Evolutionary conservation across 2,797 vertebrate species (phyloP).

Genomic region (Sebastes baramenuke): DNA sequence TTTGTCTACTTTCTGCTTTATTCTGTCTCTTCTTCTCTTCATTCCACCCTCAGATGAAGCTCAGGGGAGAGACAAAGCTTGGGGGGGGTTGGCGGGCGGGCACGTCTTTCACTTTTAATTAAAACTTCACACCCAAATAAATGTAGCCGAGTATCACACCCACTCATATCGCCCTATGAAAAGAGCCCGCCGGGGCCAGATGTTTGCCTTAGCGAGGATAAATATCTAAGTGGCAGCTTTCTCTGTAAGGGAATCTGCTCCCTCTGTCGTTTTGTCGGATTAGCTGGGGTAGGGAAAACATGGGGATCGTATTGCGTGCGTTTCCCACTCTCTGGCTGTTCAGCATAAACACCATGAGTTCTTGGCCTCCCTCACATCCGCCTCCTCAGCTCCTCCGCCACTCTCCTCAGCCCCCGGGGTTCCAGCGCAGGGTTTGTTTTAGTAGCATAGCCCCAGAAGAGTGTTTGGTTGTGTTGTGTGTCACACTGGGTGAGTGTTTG

Average conservation of each 20-base stretch:
- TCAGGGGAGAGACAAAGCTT: conserved; percentile 48
- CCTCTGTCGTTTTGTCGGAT: conserved; percentile 81
- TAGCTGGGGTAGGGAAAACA: conserved; percentile 80
- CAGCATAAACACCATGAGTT: conserved; percentile 77
- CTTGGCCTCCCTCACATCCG: conserved; percentile 72
- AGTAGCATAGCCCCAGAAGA: conserved; percentile 74
- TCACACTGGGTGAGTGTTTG: conserved; percentile 75
- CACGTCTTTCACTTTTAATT: conserved; percentile 83
- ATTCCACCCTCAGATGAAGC: conserved; percentile 33
- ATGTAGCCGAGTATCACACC: conserved; percentile 71
- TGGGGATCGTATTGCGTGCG: conserved; percentile 74
- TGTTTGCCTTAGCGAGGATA: conserved; percentile 81
- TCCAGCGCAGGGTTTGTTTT: conserved; percentile 75
- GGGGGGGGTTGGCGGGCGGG: conserved; percentile 28
- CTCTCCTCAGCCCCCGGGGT: conserved; percentile 56
- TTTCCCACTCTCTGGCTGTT: conserved; percentile 72
- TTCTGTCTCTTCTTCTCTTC: conserved; percentile 14
- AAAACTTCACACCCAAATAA: conserved; percentile 81
- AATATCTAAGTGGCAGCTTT: conserved; percentile 83
- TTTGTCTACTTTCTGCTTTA: conserved; percentile 11
- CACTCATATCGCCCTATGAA: conserved; percentile 60
- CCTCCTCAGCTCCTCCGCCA: conserved; percentile 55
- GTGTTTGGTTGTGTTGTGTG: conserved; percentile 82
- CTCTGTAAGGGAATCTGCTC: conserved; percentile 82
- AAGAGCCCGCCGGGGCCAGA: conserved; percentile 71